These are phyloP conservation scores for Pegoplata infirma DNA, from an alignment of 2,888 invertebrate genomes.

Conservation along the genomic window DNA sequence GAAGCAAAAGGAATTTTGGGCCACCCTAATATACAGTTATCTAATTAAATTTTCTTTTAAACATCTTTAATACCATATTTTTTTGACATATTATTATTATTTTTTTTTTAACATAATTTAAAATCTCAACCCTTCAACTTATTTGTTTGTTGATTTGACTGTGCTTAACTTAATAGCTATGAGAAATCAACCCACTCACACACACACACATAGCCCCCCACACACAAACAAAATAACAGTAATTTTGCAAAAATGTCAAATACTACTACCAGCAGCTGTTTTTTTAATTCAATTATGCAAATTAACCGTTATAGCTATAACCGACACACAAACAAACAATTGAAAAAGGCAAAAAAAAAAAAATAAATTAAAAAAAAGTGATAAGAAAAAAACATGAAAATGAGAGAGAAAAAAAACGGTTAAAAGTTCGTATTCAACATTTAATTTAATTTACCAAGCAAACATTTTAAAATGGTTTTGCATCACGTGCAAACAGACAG, in stretches of 20 bases:
- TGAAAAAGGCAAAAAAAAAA: no score
- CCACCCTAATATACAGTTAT: not conserved
- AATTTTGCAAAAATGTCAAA: conserved; percentile 18
- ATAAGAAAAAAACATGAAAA: not conserved
- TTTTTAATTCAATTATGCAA: conserved; percentile 61
- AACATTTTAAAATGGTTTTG: conserved; percentile 33
- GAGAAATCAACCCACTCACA: conserved; percentile 19
- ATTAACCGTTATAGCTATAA: conserved; percentile 48
- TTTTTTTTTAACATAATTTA: conserved; percentile 1
- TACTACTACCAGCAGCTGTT: conserved; percentile 27
- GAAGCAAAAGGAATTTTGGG: no score
- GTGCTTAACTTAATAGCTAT: conserved; percentile 7
- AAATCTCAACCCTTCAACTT: conserved; percentile 4
- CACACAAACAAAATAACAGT: not conserved
- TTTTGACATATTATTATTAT: not conserved
- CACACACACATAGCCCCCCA: not conserved
- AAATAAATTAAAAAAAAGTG: no score
- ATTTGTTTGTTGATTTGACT: not conserved
- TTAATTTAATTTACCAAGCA: conserved; percentile 52
- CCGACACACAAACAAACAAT: conserved; percentile 20
- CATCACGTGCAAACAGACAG: conserved; percentile 18
- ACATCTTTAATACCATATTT: not conserved
- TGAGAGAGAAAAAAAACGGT: not conserved
- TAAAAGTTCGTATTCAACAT: conserved; percentile 37
- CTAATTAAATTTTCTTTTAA: conserved; percentile 22